phyloP scores from a whole-genome alignment of 2,888 invertebrate genomes.

The Hydrotaea diabolus region DNA sequence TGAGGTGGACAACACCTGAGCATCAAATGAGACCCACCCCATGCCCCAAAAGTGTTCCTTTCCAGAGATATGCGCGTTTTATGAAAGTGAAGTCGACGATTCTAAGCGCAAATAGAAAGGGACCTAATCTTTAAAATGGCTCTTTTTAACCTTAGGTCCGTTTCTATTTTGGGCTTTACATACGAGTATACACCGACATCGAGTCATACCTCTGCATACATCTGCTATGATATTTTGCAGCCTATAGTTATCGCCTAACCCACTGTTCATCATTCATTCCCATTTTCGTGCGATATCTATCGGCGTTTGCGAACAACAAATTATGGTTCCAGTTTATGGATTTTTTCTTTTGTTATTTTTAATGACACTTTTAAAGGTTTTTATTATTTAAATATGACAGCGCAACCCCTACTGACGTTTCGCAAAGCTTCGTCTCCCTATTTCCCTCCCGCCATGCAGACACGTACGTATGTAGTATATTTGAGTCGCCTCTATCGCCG shows the following conservation, averaged over 20 bases:
- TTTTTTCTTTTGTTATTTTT: constrained; percentile 6
- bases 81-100: no score
- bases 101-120: no score
- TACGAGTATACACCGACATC: no score
- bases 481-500: not conserved
- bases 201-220: not conserved
- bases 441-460: not conserved
- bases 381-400: constrained; percentile 28
- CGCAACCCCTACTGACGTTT: not conserved
- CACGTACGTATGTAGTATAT: no score
- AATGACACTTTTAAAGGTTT: constrained; percentile 16
- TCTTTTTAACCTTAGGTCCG: no score
- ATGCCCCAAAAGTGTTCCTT: no score
- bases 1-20: no score
- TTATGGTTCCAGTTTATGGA: constrained; percentile 15
- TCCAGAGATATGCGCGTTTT: no score
- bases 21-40: no score
- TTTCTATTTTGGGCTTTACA: no score
- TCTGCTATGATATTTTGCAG: not conserved
- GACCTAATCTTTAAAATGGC: no score
- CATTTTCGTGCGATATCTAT: not conserved
- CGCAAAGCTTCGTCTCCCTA: not conserved
- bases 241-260: not conserved
- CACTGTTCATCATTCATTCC: constrained; percentile 1
- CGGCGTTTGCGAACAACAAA: not conserved